phyloP scores from a whole-genome alignment of 2,797 vertebrate species.

The Pseudochirops cupreus region DNA sequence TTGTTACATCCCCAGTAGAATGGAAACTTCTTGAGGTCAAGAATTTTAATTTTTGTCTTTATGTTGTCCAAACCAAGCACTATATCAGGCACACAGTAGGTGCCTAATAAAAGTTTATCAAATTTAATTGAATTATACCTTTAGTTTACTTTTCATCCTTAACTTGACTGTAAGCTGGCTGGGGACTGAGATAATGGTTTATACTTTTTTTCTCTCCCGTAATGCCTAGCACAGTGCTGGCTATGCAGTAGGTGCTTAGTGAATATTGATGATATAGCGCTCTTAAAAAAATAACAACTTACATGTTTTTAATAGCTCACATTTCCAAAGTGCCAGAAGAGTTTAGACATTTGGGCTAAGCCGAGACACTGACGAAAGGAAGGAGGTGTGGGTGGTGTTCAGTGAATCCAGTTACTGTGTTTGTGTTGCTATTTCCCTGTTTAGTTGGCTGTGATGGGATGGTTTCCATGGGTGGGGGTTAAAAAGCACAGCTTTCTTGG shows the following conservation, averaged over 20 bases:
- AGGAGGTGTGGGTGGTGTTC: slow-evolving; percentile 3
- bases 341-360: not conserved
- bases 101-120: not conserved
- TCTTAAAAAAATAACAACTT: not conserved
- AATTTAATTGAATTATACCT: not conserved
- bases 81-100: not conserved
- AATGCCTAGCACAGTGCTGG: not conserved
- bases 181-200: not conserved
- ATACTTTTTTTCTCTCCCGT: not conserved
- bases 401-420: not conserved
- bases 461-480: slow-evolving; percentile 3
- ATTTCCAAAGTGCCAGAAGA: not conserved
- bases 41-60: not conserved
- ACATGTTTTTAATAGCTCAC: not conserved
- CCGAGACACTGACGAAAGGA: not conserved
- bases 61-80: not conserved
- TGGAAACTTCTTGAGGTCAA: not conserved
- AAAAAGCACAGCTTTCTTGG: not conserved
- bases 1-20: not conserved
- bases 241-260: not conserved
- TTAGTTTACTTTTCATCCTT: not conserved
- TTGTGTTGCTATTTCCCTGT: not conserved
- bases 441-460: not conserved
- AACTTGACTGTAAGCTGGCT: not conserved
- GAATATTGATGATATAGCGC: not conserved